A percentile compares a stretch with the other conserved stretches of the same genome.
Conservation (phyloP, 2,888 invertebrate genomes). For the Pegoplata infirma region DNA sequence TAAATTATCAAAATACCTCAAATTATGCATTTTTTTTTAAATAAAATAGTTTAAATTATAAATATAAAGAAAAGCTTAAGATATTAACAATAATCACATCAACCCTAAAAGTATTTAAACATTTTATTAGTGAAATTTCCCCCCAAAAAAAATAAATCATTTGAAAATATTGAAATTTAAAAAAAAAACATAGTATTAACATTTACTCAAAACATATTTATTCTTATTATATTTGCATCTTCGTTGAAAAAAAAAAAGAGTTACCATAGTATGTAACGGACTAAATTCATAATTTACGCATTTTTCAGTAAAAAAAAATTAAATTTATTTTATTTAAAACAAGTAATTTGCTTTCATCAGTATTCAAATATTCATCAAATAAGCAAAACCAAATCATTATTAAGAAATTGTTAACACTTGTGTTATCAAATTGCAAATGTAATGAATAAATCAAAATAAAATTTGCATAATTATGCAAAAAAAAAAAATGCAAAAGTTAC, state of each 20-base stretch:
- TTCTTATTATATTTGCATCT: slow-evolving; percentile 39
- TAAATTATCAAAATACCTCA: slow-evolving; percentile 63
- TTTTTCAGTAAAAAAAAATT: background rate
- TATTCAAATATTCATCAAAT: too few relatives aligned
- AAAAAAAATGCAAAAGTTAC: too few relatives aligned
- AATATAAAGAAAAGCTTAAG: slow-evolving; percentile 55
- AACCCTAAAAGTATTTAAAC: slow-evolving; percentile 6
- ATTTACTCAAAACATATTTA: slow-evolving; percentile 14
- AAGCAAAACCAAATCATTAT: too few relatives aligned
- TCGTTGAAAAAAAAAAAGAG: background rate
- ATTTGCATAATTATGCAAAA: too few relatives aligned
- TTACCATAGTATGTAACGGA: background rate
- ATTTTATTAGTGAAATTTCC: slow-evolving; percentile 64
- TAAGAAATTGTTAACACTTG: too few relatives aligned
- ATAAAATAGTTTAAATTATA: slow-evolving; percentile 42
- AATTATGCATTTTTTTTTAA: slow-evolving; percentile 56
- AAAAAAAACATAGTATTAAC: slow-evolving; percentile 32
- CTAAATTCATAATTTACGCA: background rate
- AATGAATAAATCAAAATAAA: too few relatives aligned
- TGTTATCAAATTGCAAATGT: too few relatives aligned
- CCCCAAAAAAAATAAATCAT: slow-evolving; percentile 47
- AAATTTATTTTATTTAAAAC: background rate
- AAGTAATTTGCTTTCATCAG: background rate
- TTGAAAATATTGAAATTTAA: slow-evolving; percentile 23
- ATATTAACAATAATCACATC: slow-evolving; percentile 48